Conservation (phyloP, 2,113 vertebrate genomes). For the Notechis scutatus region DNA sequence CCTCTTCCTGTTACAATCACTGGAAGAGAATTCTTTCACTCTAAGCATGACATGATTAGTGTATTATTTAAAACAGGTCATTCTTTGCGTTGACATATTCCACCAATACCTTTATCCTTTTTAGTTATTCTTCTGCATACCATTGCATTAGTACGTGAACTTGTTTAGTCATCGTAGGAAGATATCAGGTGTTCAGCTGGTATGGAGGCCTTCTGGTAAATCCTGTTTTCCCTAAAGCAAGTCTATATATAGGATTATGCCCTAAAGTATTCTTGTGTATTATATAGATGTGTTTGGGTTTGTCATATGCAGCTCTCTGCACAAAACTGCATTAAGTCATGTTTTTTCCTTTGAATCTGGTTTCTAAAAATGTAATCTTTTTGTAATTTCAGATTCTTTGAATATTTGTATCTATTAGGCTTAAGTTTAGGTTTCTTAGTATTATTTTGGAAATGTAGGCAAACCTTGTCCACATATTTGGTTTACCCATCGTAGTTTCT, state of each 20-base stretch:
- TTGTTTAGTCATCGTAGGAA: not conserved
- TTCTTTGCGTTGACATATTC: not conserved
- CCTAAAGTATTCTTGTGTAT: not conserved
- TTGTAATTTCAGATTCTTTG: not conserved
- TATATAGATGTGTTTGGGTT: not conserved
- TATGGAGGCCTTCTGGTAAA: not conserved
- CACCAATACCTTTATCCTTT: not conserved
- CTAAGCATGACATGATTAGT: not conserved
- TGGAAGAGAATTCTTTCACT: not conserved
- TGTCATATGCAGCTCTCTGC: not conserved
- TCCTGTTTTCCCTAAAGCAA: not conserved
- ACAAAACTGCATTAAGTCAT: not conserved
- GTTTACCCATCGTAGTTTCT: slow-evolving; percentile 27
- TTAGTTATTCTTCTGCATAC: not conserved
- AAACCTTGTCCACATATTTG: not conserved
- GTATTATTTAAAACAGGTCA: not conserved
- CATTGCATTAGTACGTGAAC: not conserved
- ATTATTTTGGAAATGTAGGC: slow-evolving; percentile 25
- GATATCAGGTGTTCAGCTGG: not conserved
- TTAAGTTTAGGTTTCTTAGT: not conserved
- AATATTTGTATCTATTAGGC: slow-evolving; percentile 26
- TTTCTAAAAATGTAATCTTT: not conserved
- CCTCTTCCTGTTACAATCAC: not conserved
- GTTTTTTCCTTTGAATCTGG: not conserved
- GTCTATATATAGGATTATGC: not conserved